Evolutionary conservation across 2,888 invertebrate genomes (phyloP).

Genomic region (Dolichopus griseipennis): DNA sequence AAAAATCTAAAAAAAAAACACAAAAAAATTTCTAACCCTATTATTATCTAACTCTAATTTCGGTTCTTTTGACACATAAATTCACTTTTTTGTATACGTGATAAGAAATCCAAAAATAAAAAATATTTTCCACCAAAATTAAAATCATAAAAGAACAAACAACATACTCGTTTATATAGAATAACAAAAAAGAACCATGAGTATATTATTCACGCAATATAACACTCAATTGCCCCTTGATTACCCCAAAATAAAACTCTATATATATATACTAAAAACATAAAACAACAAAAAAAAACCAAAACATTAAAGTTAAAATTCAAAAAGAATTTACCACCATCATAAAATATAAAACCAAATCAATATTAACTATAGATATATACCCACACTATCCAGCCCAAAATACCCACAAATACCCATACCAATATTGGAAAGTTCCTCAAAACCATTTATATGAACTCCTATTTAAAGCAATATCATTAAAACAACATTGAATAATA

Average conservation of each 20-base stretch:
- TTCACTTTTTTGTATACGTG: neutral
- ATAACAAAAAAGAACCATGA: neutral
- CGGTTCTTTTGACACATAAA: neutral
- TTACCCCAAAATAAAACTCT: neutral
- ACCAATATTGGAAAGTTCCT: too few species aligned
- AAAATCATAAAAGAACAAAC: too few species aligned
- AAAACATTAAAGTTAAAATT: too few species aligned
- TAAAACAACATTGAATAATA: too few species aligned
- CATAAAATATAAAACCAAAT: neutral
- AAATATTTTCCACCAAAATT: neutral
- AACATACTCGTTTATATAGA: too few species aligned
- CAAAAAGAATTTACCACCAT: neutral
- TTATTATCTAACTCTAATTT: neutral
- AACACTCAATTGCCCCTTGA: constrained; percentile 1
- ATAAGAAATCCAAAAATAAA: neutral
- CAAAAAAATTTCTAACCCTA: neutral
- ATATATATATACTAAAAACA: too few species aligned
- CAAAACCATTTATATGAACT: too few species aligned
- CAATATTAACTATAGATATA: too few species aligned
- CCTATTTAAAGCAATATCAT: too few species aligned
- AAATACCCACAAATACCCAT: too few species aligned
- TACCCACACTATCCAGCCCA: too few species aligned
- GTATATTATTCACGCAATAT: neutral
- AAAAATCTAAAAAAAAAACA: neutral
- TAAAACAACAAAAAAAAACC: too few species aligned